Evolutionary conservation across 2,797 vertebrate species (phyloP), one percentile per base, ranked within the genome.

Genomic region (Dermochelys coriacea): DNA sequence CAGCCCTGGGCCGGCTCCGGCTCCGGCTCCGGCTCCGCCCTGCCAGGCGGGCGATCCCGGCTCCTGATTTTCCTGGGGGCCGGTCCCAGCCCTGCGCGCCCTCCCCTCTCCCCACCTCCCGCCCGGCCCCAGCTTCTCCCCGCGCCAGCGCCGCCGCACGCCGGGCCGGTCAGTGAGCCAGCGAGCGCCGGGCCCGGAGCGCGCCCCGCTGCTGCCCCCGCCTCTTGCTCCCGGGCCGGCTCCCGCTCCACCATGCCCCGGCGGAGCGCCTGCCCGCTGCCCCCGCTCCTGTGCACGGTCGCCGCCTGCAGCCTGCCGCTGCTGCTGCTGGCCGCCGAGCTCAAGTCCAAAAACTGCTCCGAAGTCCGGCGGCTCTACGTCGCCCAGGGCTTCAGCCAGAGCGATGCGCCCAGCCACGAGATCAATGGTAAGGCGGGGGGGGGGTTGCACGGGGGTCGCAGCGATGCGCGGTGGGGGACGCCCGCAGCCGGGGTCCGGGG

Each of bases 331-430:
- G 98, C 98, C 82, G 98, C 98, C 80, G 98, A 99, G 96, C 98
- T 98, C 93, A 99, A 99, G 98, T 98, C 98, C 90, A 99, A 98
- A 97, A 99, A 99, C 98, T 99, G 99, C 96, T 99, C 99, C 90
- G 99, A 99, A 94, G 99, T 99, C 50, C 98, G 98, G n/a, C 98
- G 96, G 51, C 99, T 99, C 34, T 99, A 99, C 98, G 99, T 98
- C 96, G 99, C 99, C 96, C 99, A 99, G 90, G 99, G 99, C 94
- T 99, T 99, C 98, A 99, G 99, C 98, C 98, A 98, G 81, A 99
- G 99, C 97, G 99, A 99, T 82, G 99, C 99, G 21, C 99, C 99
- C 95, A 98, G 98, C 98, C 99, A 99, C 97, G 99, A 98, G 96
- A 98, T 99, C 81, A 98, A 98, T 84, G 99, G 99, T 99, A 98